Evolutionary conservation across 2,113 vertebrate genomes (phyloP).

Genomic region (Herpetotheres cachinnans): DNA sequence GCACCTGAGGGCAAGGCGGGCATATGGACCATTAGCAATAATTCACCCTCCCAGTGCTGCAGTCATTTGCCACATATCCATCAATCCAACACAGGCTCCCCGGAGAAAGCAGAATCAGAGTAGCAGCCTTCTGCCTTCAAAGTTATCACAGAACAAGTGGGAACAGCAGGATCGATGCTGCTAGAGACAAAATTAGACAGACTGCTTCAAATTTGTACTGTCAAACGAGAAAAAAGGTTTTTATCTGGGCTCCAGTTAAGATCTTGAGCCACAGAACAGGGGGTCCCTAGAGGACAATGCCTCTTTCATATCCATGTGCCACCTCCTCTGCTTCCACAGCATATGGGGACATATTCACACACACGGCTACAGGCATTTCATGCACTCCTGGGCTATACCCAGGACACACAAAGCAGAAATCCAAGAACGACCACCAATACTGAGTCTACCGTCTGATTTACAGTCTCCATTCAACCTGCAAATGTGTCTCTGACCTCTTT

Average conservation of each 20-base stretch:
- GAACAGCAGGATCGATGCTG: not conserved
- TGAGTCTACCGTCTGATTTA: accelerated
- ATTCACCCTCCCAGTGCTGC: not conserved
- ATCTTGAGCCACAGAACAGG: not conserved
- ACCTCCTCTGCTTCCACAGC: not conserved
- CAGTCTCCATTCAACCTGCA: accelerated
- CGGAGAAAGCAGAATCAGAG: not conserved
- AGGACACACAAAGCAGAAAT: not conserved
- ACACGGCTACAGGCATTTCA: not conserved
- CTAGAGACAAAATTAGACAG: not conserved
- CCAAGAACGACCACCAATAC: not conserved
- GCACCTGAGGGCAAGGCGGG: not conserved
- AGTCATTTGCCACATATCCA: not conserved
- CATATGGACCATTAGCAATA: accelerated
- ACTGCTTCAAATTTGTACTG: not conserved
- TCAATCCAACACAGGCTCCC: not conserved
- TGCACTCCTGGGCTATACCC: accelerated
- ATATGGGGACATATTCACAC: accelerated
- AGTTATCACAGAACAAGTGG: not conserved
- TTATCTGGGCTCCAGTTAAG: not conserved
- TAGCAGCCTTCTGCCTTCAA: not conserved
- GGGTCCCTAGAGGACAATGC: not conserved
- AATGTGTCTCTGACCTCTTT: no score
- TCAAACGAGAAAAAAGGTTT: no score
- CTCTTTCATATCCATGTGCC: accelerated